phyloP scores from a whole-genome alignment of 2,888 invertebrate species.

The Nomada ferruginata region DNA sequence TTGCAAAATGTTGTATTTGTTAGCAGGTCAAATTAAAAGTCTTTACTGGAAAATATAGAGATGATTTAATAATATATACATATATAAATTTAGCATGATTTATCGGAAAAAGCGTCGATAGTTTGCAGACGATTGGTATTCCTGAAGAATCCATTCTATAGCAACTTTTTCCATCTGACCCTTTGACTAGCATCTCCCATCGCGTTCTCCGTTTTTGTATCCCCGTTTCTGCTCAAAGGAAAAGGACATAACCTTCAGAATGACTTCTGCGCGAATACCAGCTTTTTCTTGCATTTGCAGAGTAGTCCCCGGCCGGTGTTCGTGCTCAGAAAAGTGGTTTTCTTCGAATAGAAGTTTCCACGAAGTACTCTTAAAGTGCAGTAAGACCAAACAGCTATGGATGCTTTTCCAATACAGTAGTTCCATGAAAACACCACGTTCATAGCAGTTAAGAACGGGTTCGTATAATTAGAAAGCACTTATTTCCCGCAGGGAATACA shows the following conservation, averaged over 20 bases:
- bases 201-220: slow-evolving; percentile 53
- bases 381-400: slow-evolving; percentile 30
- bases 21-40: no score
- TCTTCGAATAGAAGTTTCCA: slow-evolving; percentile 60
- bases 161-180: slow-evolving; percentile 25
- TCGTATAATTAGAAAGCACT: background rate
- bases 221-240: slow-evolving; percentile 48
- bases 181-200: slow-evolving; percentile 45
- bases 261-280: slow-evolving; percentile 52
- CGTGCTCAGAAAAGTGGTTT: slow-evolving; percentile 47
- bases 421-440: slow-evolving; percentile 15
- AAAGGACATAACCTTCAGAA: slow-evolving; percentile 65
- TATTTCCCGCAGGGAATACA: no score
- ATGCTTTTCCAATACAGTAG: background rate
- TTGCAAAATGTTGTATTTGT: no score
- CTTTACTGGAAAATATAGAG: background rate
- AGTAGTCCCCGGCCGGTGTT: slow-evolving; percentile 31
- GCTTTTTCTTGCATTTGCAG: slow-evolving; percentile 64
- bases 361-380: slow-evolving; percentile 48
- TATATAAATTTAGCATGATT: background rate
- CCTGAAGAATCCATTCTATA: slow-evolving; percentile 31
- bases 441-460: slow-evolving; percentile 44
- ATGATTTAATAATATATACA: background rate
- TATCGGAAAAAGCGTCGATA: background rate
- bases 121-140: slow-evolving; percentile 13